Conservation (phyloP, 1,140 invertebrate species). For the Caenorhabditis briggsae region DNA sequence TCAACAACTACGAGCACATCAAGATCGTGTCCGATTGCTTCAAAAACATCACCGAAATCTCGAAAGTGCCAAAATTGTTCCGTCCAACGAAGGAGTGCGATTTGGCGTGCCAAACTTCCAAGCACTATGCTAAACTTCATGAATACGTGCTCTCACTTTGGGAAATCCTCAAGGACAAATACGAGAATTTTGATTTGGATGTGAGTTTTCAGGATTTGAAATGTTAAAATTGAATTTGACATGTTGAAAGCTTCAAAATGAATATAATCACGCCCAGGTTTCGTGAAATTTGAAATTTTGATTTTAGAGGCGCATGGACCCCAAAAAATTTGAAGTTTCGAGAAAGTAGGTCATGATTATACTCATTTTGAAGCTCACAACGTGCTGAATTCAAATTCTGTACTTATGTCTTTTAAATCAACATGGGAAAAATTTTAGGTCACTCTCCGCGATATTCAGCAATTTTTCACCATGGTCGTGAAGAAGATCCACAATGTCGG, state of each 20-base stretch:
- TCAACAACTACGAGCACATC: slow-evolving; percentile 57
- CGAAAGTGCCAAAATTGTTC: slow-evolving; percentile 35
- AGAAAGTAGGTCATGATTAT: too few relatives aligned
- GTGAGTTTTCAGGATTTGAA: background rate
- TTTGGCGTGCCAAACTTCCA: slow-evolving; percentile 61
- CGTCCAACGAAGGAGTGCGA: slow-evolving; percentile 59
- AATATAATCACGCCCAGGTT: too few relatives aligned
- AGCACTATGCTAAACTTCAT: slow-evolving; percentile 64
- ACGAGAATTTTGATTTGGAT: slow-evolving; percentile 64
- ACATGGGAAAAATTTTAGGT: slow-evolving; percentile 44
- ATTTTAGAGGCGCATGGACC: too few relatives aligned
- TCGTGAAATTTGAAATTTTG: too few relatives aligned
- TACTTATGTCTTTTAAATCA: too few relatives aligned
- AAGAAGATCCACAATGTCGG: slow-evolving; percentile 62
- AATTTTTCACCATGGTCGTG: slow-evolving; percentile 61
- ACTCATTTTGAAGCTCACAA: too few relatives aligned
- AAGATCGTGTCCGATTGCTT: slow-evolving; percentile 65
- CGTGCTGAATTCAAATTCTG: too few relatives aligned
- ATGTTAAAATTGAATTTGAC: background rate
- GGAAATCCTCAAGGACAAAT: slow-evolving; percentile 67
- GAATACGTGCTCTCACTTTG: slow-evolving; percentile 65
- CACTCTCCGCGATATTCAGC: slow-evolving; percentile 58
- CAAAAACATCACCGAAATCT: slow-evolving; percentile 65
- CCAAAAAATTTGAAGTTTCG: too few relatives aligned
- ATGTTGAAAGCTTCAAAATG: too few relatives aligned